Evolutionary conservation across 1,140 invertebrate genomes (phyloP).

Genomic region (Saccostrea glomerata): DNA sequence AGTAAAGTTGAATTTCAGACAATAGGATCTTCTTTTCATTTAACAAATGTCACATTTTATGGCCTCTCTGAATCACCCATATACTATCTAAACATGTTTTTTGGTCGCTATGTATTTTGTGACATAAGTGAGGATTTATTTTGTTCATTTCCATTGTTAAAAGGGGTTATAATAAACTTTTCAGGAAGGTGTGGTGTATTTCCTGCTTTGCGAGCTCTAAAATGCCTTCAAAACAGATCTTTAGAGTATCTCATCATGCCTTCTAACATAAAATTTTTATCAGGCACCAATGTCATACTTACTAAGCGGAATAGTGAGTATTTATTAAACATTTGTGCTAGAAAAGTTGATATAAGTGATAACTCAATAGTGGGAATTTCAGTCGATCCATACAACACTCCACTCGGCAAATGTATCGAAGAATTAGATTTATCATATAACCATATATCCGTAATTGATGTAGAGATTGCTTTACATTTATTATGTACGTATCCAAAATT

Average conservation of each 20-base stretch:
- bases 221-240: background rate
- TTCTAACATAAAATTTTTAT: background rate
- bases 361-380: background rate
- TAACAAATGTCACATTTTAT: background rate
- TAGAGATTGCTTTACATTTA: background rate
- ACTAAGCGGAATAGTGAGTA: background rate
- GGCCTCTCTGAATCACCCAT: background rate
- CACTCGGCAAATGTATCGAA: background rate
- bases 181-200: background rate
- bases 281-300: background rate
- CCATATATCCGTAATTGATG: background rate
- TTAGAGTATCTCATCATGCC: background rate
- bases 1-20: background rate
- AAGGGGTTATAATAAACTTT: background rate
- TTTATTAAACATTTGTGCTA: background rate
- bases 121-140: constrained; percentile 12
- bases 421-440: background rate
- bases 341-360: background rate
- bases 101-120: background rate
- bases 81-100: background rate
- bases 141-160: background rate
- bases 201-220: background rate
- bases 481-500: background rate
- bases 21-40: background rate
- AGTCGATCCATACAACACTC: background rate